Percentiles rank a stretch among this genome's conserved stretches.
Evolutionary conservation across 2,797 vertebrate species (phyloP).

Genomic region (Enteromius unitaeniatus): DNA sequence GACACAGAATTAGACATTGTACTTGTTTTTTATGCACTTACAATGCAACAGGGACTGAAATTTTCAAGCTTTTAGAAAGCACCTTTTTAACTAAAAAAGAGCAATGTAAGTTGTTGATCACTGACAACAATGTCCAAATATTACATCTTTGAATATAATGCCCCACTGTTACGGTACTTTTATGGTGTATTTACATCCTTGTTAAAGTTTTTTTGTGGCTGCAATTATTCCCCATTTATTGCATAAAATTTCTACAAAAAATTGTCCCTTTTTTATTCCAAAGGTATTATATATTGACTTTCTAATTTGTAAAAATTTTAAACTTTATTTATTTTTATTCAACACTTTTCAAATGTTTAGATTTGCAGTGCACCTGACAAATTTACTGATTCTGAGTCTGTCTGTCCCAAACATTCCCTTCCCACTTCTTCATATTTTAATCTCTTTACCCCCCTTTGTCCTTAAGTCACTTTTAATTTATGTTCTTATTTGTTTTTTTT

Average conservation of each 20-base stretch:
- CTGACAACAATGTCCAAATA: not conserved
- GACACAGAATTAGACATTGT: not conserved
- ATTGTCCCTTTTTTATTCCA: not conserved
- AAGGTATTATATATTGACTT: not conserved
- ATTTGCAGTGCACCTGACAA: conserved; percentile 23
- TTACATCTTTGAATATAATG: not conserved
- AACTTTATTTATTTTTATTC: not conserved
- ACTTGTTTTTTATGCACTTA: not conserved
- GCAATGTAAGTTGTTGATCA: not conserved
- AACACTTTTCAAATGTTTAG: not conserved
- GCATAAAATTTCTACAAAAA: not conserved
- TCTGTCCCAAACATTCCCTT: conserved; percentile 45
- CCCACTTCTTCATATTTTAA: conserved; percentile 25
- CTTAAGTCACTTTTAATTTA: conserved; percentile 54
- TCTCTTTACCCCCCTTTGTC: conserved; percentile 15
- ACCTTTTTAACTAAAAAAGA: too few relatives aligned
- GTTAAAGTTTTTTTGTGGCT: not conserved
- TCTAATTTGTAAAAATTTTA: not conserved
- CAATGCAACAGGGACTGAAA: not conserved
- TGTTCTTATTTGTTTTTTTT: conserved; percentile 53
- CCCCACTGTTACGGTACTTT: not conserved
- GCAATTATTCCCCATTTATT: not conserved
- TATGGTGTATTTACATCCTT: not conserved
- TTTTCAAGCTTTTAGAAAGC: not conserved
- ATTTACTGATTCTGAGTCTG: conserved; percentile 24